Evolutionary conservation across 2,113 vertebrate genomes (phyloP).

Genomic region (Engystomops pustulosus): DNA sequence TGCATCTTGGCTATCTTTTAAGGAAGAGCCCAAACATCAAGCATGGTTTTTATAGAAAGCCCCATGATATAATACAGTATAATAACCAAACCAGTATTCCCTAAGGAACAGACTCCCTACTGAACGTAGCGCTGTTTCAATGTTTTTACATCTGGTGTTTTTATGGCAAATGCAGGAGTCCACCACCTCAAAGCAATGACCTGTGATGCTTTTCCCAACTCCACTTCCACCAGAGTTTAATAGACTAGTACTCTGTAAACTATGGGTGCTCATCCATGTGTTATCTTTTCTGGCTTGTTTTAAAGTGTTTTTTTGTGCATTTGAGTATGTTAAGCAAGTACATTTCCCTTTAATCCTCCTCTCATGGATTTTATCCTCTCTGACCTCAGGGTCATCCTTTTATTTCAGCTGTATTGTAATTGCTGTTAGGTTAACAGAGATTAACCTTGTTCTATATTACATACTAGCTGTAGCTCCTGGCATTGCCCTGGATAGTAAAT

Average conservation of each 20-base stretch:
- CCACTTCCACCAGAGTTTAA: slow-evolving; percentile 21
- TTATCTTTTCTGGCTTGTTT: slow-evolving; percentile 5
- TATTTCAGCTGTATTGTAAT: neutral
- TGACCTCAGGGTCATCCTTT: slow-evolving; percentile 21
- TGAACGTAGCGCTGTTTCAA: no score
- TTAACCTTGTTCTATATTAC: neutral
- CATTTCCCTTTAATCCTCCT: neutral
- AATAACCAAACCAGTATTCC: no score
- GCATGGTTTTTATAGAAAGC: no score
- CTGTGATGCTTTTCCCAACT: slow-evolving; percentile 9
- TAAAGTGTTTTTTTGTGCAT: neutral
- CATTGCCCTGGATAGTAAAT: no score
- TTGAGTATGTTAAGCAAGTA: slow-evolving; percentile 17
- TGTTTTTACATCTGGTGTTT: no score
- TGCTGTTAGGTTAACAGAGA: no score
- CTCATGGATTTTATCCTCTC: slow-evolving; percentile 8
- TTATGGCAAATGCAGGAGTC: slow-evolving; percentile 14
- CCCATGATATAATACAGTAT: no score
- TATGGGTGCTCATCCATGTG: slow-evolving; percentile 32
- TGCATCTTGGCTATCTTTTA: no score
- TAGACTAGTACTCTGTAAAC: slow-evolving; percentile 16
- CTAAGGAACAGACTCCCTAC: no score
- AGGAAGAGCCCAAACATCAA: no score
- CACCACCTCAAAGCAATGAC: slow-evolving; percentile 31
- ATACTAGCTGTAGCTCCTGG: no score